Base-by-base conservation (phyloP, 1,140 invertebrate species). In the Drosophila punjabiensis region DNA sequence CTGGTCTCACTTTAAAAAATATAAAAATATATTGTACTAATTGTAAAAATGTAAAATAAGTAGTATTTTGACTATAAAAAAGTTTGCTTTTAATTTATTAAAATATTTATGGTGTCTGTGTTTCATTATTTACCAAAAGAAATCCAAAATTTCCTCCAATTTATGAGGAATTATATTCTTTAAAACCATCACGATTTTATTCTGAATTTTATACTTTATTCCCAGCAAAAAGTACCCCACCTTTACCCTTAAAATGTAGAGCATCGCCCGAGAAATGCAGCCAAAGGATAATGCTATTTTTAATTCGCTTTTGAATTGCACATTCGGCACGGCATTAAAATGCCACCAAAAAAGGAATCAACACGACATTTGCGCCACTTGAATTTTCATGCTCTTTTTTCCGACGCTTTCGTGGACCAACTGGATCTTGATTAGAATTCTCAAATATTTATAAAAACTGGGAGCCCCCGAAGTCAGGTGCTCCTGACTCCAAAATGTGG, bases 401-500 rank as follows among this genome's bases (percentile, higher is more conserved):
- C 45, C 32, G 20, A 58, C 33, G 35, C 55, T 58, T 10, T 39
- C n/a, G 35, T 71, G 64, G 48, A 58, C 68, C 82, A 69, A 63
- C 58, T 69, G 79, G 62, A 91, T 92, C 89, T 92, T 92, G 89
- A 92, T 92, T 92, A 92, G 82, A 92, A 92, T 86, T 86, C 77
- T 92, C 78, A 92, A 92, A 92, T 92, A 92, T 92, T 92, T 92
- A 92, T 92, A 89, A 89, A 91, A 84, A 66, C 82, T 30, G 43
- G 28, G 60, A n/a, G 69, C 13, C 69, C 48, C 61, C n/a, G 28
- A 56, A 20, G 66, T 58, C 60, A 66, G 55, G 70, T 65, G 58
- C 10, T 6, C 13, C 4, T 9, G 24, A 24, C 67, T 63, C 62
- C 75, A 64, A 16, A 30, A 6, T 5, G 55, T 58, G 35, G 55